Conservation (phyloP, 2,888 invertebrate genomes). For the Acanthoscelides obtectus region DNA sequence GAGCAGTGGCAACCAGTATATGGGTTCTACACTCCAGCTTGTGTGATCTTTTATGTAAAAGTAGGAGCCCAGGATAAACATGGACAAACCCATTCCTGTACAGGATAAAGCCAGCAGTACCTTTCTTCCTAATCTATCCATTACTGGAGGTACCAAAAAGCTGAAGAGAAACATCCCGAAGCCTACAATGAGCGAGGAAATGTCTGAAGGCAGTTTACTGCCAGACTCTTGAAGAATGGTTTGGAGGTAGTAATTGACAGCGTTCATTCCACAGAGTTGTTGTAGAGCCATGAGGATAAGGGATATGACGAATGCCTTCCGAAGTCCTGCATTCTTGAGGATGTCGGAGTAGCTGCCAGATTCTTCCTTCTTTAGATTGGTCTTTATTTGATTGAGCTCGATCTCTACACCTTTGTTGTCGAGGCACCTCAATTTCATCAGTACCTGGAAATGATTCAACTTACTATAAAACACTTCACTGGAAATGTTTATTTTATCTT, state of each 20-base stretch:
- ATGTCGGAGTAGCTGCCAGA: conserved; percentile 42
- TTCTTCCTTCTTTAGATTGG: conserved; percentile 47
- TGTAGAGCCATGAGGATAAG: conserved; percentile 58
- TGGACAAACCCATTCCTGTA: conserved; percentile 58
- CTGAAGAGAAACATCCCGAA: conserved; percentile 71
- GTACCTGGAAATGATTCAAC: conserved; percentile 57
- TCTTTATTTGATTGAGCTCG: conserved; percentile 44
- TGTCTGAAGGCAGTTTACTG: conserved; percentile 55
- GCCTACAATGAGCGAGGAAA: conserved; percentile 72
- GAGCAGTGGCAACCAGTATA: conserved; percentile 67
- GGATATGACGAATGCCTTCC: conserved; percentile 71
- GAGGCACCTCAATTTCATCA: conserved; percentile 66
- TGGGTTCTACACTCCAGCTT: conserved; percentile 41
- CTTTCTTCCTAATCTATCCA: conserved; percentile 70
- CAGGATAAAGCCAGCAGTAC: conserved; percentile 67
- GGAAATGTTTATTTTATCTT: too few species aligned
- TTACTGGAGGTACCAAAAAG: conserved; percentile 64
- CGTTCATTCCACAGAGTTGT: conserved; percentile 56
- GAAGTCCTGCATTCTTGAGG: conserved; percentile 59
- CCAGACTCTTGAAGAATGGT: conserved; percentile 64
- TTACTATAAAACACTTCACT: too few species aligned
- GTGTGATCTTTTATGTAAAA: conserved; percentile 52
- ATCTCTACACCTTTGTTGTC: conserved; percentile 55
- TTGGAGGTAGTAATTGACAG: conserved; percentile 54
- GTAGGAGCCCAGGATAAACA: conserved; percentile 51